Evolutionary conservation across 2,113 vertebrate genomes (phyloP).

Genomic region (Grallaria varia): DNA sequence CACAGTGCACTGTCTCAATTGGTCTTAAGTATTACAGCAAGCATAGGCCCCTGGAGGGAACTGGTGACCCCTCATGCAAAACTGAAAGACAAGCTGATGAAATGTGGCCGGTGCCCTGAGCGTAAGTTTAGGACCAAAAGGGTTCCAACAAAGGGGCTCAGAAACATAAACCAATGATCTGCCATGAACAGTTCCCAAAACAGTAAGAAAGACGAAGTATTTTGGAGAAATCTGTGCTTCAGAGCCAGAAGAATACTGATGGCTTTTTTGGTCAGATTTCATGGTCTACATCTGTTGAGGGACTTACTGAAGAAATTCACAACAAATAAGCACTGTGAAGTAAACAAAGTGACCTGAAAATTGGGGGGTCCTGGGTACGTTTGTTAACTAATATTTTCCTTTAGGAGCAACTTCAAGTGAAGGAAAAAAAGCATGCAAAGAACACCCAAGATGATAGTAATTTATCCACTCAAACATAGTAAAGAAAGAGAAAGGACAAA

Average conservation of each 20-base stretch:
- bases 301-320: background rate
- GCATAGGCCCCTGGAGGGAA: background rate
- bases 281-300: background rate
- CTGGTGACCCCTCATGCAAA: accelerated
- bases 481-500: background rate
- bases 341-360: background rate
- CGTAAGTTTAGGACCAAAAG: background rate
- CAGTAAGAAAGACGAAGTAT: background rate
- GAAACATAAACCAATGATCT: background rate
- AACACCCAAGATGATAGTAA: background rate
- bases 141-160: background rate
- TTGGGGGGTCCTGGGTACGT: background rate
- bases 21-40: background rate
- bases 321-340: background rate
- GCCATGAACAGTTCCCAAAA: background rate
- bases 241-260: background rate
- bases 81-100: background rate
- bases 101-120: background rate
- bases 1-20: background rate
- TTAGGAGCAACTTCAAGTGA: background rate
- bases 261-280: background rate
- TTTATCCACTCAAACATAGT: background rate
- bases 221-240: background rate
- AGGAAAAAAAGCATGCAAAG: background rate
- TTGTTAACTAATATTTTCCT: background rate